phyloP scores from a whole-genome alignment of 2,797 vertebrate species.

The Benthosema pterotum region DNA sequence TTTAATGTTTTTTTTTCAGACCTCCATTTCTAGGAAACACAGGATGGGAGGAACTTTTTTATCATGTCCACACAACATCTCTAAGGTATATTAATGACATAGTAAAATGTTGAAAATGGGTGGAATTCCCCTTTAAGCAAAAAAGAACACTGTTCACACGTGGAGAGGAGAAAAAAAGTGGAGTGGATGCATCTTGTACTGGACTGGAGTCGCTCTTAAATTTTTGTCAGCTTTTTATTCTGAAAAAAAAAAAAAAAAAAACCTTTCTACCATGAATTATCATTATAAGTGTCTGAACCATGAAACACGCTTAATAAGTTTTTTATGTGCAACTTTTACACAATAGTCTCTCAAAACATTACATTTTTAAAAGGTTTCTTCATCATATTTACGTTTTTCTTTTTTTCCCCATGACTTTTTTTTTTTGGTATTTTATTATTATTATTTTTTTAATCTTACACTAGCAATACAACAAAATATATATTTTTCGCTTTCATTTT shows the following conservation, averaged over 20 bases:
- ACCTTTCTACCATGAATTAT: constrained; percentile 86
- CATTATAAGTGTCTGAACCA: constrained; percentile 88
- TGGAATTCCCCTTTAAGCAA: no score
- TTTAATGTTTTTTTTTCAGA: no score
- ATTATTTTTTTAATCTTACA: constrained; percentile 91
- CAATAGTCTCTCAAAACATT: constrained; percentile 92
- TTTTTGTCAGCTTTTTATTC: constrained; percentile 68
- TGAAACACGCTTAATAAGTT: constrained; percentile 86
- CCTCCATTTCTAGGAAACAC: no score
- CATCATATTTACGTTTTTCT: constrained; percentile 92
- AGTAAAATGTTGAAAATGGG: no score
- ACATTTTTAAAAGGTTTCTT: constrained; percentile 92
- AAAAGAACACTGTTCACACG: constrained; percentile 88
- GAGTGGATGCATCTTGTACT: constrained; percentile 79
- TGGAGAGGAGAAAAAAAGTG: constrained; percentile 80
- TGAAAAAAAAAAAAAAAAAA: no score
- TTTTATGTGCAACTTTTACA: constrained; percentile 92
- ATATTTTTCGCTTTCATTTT: constrained; percentile 97
- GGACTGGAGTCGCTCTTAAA: constrained; percentile 59
- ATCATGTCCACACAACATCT: no score
- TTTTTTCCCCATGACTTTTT: constrained; percentile 78
- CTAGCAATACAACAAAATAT: constrained; percentile 99
- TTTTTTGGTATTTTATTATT: constrained; percentile 44
- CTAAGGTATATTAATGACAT: no score
- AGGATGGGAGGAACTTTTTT: no score